Evolutionary conservation across 2,113 vertebrate genomes (phyloP).

Genomic region (Eurystomus gularis): DNA sequence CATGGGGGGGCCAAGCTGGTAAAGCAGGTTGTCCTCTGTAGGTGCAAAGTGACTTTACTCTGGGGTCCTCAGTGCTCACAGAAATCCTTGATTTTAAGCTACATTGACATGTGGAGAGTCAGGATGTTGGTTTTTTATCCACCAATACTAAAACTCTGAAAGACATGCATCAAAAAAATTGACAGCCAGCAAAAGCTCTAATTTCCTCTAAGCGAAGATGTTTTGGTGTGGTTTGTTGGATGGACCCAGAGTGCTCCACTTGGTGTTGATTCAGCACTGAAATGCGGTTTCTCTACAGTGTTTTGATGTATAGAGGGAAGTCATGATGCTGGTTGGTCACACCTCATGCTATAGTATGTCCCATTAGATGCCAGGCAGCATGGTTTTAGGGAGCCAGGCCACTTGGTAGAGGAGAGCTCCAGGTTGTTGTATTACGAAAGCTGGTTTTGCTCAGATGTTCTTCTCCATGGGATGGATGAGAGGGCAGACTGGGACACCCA

Average conservation of each 20-base stretch:
- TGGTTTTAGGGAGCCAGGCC: background rate
- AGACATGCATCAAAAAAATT: background rate
- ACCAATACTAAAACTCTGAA: background rate
- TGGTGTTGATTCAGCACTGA: background rate
- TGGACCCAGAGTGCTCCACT: background rate
- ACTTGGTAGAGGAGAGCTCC: background rate
- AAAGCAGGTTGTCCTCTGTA: background rate
- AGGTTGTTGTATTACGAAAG: background rate
- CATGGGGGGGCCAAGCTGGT: background rate
- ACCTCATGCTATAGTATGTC: background rate
- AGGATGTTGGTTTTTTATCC: background rate
- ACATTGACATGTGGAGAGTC: background rate
- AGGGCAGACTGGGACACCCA: background rate
- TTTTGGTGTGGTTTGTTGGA: background rate
- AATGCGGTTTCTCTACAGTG: background rate
- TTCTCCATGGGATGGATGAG: background rate
- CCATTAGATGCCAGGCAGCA: background rate
- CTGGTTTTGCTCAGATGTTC: background rate
- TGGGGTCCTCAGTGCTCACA: too few relatives aligned
- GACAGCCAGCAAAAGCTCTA: background rate
- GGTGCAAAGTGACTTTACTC: background rate
- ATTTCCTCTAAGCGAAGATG: background rate
- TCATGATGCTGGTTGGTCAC: accelerated
- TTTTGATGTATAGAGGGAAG: background rate
- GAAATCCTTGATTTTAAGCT: background rate